A percentile compares a stretch with the other conserved stretches of the same genome.
Conservation (phyloP, 2,113 vertebrate species). For the Centropus unirufus region DNA sequence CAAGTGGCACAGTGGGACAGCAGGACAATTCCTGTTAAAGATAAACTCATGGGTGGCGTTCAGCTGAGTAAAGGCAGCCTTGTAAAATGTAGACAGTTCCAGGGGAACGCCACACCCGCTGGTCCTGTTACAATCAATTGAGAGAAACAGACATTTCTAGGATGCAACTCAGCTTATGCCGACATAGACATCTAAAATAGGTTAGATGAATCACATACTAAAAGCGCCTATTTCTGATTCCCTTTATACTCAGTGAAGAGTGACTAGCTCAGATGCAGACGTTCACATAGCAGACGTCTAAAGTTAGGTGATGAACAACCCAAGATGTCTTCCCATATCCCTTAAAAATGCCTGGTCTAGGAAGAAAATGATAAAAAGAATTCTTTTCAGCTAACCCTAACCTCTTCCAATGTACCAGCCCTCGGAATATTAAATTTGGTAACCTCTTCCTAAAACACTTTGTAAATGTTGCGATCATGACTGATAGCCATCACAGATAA, state of each 20-base stretch:
- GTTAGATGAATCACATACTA: slow-evolving; percentile 51
- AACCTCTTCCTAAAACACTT: neutral
- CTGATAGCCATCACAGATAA: neutral
- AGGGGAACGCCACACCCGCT: slow-evolving; percentile 5
- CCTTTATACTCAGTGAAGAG: slow-evolving; percentile 12
- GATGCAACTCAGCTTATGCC: slow-evolving; percentile 34
- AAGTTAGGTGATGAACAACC: slow-evolving; percentile 55
- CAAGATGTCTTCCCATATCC: neutral
- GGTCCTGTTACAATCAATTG: slow-evolving; percentile 19
- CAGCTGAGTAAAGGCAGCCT: slow-evolving; percentile 19
- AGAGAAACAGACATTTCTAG: slow-evolving; percentile 55
- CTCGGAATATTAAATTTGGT: neutral
- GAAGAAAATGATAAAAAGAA: neutral
- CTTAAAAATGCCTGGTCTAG: neutral
- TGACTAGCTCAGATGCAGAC: slow-evolving; percentile 54
- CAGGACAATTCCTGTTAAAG: neutral
- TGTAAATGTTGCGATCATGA: neutral
- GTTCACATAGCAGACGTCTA: slow-evolving; percentile 37
- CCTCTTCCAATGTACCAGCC: neutral
- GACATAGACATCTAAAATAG: slow-evolving; percentile 50
- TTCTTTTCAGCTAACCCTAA: neutral
- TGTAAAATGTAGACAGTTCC: neutral
- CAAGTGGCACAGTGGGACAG: neutral
- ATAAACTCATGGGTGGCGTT: neutral
- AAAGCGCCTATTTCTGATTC: slow-evolving; percentile 45